Conservation (phyloP, 2,797 vertebrate species). For the Champsocephalus esox region DNA sequence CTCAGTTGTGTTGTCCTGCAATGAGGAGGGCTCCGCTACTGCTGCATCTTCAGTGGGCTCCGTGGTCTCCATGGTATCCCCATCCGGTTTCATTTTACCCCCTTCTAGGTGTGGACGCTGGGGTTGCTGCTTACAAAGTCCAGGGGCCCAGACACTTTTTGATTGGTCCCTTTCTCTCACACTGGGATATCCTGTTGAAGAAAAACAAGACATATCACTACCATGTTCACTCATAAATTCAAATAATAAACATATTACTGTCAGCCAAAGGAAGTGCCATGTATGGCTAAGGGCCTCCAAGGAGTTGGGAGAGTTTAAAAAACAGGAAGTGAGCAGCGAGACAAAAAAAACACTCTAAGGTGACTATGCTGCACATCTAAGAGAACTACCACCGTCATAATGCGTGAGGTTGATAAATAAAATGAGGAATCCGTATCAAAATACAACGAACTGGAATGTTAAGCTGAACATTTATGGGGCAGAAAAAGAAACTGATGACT, state of each 20-base stretch:
- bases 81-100: conserved; percentile 86
- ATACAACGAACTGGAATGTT: conserved; percentile 15
- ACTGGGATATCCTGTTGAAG: conserved; percentile 52
- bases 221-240: conserved; percentile 7
- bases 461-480: conserved; percentile 13
- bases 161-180: conserved; percentile 18
- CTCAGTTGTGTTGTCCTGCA: conserved; percentile 45
- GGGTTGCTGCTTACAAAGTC: conserved; percentile 29
- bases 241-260: conserved; percentile 15
- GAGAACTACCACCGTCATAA: conserved; percentile 15
- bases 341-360: conserved; percentile 20
- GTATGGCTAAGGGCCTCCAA: conserved; percentile 48
- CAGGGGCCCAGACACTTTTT: conserved; percentile 26
- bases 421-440: conserved; percentile 21
- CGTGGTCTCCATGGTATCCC: conserved; percentile 79
- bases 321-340: conserved; percentile 63
- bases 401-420: neutral
- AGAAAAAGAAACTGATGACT: conserved; percentile 9
- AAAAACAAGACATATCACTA: conserved; percentile 18
- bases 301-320: conserved; percentile 54
- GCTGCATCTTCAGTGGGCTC: conserved; percentile 76
- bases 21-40: conserved; percentile 60
- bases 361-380: neutral
- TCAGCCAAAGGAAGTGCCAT: conserved; percentile 55
- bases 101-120: conserved; percentile 15